Evolutionary conservation across 2,888 invertebrate genomes (phyloP).

Genomic region (Ceratothoa steindachneri): DNA sequence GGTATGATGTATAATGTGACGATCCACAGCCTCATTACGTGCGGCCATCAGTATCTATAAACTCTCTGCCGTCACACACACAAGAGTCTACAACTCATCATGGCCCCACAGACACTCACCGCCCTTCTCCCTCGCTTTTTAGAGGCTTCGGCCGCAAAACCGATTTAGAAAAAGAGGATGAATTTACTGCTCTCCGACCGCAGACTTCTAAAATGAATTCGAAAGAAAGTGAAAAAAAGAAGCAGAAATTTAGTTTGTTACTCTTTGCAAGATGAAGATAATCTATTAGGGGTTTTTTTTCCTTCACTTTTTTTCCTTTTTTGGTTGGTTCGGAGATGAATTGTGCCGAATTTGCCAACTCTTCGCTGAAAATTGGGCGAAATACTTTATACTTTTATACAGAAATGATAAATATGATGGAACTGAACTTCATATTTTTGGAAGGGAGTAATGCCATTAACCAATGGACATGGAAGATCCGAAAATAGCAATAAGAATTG

Average conservation of each 20-base stretch:
- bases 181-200: neutral
- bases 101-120: conserved; percentile 16
- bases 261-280: neutral
- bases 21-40: conserved; percentile 39
- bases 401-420: no score
- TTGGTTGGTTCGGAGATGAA: no score
- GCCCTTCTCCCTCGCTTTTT: conserved; percentile 5
- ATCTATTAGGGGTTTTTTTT: neutral
- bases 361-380: no score
- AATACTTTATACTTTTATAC: no score
- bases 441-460: no score
- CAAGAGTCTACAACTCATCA: conserved; percentile 40
- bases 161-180: neutral
- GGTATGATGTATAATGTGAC: conserved; percentile 41
- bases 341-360: no score
- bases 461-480: no score
- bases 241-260: neutral
- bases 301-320: no score
- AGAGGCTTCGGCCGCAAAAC: neutral
- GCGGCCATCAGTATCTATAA: conserved; percentile 42
- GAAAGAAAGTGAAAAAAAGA: neutral
- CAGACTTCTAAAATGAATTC: neutral
- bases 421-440: no score
- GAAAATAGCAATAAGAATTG: no score
- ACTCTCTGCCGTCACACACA: conserved; percentile 37